Evolutionary conservation across 2,113 vertebrate genomes (phyloP), one percentile per base, ranked within the genome.

Genomic region (Oncorhynchus kisutch): DNA sequence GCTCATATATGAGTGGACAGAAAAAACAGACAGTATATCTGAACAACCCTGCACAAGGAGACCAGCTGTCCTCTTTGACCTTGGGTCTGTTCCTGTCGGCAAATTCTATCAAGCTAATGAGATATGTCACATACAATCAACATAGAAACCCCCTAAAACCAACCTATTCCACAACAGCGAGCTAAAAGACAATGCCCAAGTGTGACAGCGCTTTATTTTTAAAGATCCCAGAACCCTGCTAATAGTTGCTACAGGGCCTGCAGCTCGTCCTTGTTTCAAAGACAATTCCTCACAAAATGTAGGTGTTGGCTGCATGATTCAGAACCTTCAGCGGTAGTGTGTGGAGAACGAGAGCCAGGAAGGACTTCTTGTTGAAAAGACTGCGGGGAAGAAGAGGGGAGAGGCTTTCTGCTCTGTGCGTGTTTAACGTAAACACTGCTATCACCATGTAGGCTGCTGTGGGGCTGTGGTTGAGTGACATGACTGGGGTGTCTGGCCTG

Each of bases 111-210:
- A 84, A 82, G 81, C 85, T 92, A 92, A 91, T 85, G 82, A 91
- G 87, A 84, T 83, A 73, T 87, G 90, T 93, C 90, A 84, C 81
- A 84, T 73, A 73, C 75, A 81, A 87, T 90, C 83, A 91, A 76
- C 39, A 25, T 80, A 68, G 72, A 81, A 54, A 72, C 71, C 81
- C 74, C 65, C 71, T 25, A 4, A 22, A 71, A 64, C 39, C 70
- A 71, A 29, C 48, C 24, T 71, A 34, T 74, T 72, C 71, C 70
- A 16, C 51, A 31, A 27, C 1, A 25, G 29, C 59, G 72, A 24
- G 45, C 24, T 49, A 31, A 75, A 81, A 81, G 66, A 74, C 54
- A 74, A 49, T 59, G 54, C 16, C 54, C 13, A 14, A 18, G 73
- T 79, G 20, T 87, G 74, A 83, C 75, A 74, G 57, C 62, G 3